Evolutionary conservation across 2,888 invertebrate genomes (phyloP).

Genomic region (Allophyes oxyacanthae): DNA sequence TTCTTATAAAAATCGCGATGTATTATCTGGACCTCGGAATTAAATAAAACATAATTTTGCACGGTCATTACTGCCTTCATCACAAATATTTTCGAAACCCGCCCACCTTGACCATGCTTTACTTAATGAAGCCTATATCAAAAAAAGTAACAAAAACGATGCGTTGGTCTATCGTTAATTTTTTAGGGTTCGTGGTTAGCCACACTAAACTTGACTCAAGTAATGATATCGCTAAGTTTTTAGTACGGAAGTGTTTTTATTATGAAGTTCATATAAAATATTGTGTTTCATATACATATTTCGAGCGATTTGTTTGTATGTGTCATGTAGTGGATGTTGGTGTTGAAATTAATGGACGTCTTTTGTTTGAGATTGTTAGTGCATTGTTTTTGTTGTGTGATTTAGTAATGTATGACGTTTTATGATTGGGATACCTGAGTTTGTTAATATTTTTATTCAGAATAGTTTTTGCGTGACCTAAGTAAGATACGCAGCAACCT

Average conservation of each 20-base stretch:
- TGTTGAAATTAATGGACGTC: constrained; percentile 2
- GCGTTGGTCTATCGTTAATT: constrained; percentile 33
- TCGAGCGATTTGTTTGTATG: constrained; percentile 38
- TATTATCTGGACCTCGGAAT: constrained; percentile 5
- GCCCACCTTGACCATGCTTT: constrained; percentile 55
- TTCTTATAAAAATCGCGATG: not conserved
- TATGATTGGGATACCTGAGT: not conserved
- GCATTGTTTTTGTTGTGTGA: not conserved
- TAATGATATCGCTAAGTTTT: constrained; percentile 69
- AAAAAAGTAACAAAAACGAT: constrained; percentile 51
- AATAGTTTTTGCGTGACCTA: no score
- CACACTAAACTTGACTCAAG: constrained; percentile 62
- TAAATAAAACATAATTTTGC: constrained; percentile 18
- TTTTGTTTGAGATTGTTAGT: constrained; percentile 13
- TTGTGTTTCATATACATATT: constrained; percentile 43
- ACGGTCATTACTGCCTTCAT: constrained; percentile 30
- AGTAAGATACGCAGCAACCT: no score
- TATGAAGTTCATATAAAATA: constrained; percentile 61
- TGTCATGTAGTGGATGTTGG: constrained; percentile 7
- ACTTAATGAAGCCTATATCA: constrained; percentile 54
- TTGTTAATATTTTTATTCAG: not conserved
- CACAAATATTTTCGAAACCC: constrained; percentile 29
- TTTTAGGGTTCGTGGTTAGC: constrained; percentile 43
- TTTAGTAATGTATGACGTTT: not conserved
- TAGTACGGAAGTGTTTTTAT: constrained; percentile 69